Conservation (phyloP, 2,797 vertebrate species). For the Nyctalus aviator region DNA sequence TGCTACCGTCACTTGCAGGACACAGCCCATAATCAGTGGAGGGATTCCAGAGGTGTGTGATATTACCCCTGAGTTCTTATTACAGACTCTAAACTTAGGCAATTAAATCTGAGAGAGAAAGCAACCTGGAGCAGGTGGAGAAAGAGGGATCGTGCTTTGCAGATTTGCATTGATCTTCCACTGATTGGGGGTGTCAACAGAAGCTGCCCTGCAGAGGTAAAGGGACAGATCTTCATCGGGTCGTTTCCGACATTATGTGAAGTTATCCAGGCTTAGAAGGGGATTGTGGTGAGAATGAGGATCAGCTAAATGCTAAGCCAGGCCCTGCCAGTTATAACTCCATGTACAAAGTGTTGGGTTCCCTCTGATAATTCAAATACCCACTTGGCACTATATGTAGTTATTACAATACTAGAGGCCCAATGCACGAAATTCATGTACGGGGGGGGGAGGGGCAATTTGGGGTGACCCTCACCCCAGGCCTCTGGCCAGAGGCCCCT, state of each 20-base stretch:
- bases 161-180: neutral
- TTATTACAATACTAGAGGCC: too few relatives aligned
- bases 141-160: neutral
- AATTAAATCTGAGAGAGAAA: slow-evolving; percentile 53
- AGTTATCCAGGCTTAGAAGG: neutral
- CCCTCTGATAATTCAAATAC: neutral
- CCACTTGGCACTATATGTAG: neutral
- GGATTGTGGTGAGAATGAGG: neutral
- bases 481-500: too few relatives aligned
- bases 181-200: neutral
- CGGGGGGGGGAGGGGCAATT: too few relatives aligned
- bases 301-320: neutral
- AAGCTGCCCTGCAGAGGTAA: neutral
- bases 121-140: neutral
- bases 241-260: neutral
- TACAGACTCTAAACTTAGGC: neutral
- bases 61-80: slow-evolving; percentile 11
- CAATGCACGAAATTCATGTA: too few relatives aligned
- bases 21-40: neutral
- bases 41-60: neutral
- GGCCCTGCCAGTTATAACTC: neutral
- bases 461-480: too few relatives aligned
- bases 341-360: neutral
- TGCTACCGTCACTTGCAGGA: neutral
- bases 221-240: neutral